phyloP scores from a whole-genome alignment of 2,113 vertebrate species.

The Phrynosoma blainvillii region DNA sequence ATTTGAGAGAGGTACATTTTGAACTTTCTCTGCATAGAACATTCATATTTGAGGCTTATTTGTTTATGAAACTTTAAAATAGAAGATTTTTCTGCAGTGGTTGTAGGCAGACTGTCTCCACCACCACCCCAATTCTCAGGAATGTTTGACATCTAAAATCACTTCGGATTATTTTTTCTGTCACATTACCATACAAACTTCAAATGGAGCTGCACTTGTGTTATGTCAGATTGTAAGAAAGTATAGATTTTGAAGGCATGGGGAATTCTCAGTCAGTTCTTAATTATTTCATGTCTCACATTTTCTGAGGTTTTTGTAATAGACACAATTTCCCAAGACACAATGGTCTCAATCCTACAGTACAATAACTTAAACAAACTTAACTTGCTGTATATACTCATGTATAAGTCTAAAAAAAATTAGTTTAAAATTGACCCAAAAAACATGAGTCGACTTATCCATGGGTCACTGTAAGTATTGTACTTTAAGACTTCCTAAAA shows the following conservation, averaged over 20 bases:
- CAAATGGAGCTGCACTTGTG: neutral
- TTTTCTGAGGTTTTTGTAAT: neutral
- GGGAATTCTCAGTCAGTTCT: slow-evolving; percentile 32
- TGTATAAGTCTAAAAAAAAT: no score
- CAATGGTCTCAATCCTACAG: neutral
- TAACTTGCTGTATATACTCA: no score
- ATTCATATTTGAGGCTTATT: neutral
- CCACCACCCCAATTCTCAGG: slow-evolving; percentile 6
- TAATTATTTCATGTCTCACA: neutral
- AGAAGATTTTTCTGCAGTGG: neutral
- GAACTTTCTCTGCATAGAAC: rapidly evolving
- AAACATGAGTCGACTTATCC: no score
- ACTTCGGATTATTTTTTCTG: slow-evolving; percentile 36
- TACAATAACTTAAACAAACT: neutral
- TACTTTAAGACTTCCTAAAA: no score
- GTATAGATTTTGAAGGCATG: neutral
- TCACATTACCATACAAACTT: slow-evolving; percentile 3
- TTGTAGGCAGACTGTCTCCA: neutral
- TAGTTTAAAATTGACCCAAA: no score
- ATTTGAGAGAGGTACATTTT: slow-evolving; percentile 90
- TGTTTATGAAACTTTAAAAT: neutral
- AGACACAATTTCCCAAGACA: no score
- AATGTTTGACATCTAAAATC: slow-evolving; percentile 27
- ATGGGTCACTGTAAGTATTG: no score
- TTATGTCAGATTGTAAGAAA: slow-evolving; percentile 44